phyloP scores from a whole-genome alignment of 2,797 vertebrate species.

The Aeoliscus strigatus region DNA sequence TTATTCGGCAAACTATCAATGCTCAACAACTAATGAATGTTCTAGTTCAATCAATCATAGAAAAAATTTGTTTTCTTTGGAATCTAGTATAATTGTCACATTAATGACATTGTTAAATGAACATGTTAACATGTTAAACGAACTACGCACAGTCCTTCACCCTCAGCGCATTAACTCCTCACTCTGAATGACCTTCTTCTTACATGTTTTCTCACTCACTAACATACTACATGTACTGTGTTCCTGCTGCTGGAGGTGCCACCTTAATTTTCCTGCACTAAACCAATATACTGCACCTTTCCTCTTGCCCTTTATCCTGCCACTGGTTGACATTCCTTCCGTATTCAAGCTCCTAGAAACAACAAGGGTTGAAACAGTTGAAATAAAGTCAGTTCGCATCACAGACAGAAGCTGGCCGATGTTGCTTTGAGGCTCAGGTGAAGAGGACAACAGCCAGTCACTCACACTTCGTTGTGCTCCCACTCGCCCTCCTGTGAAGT shows the following conservation, averaged over 20 bases:
- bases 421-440: slow-evolving; percentile 20
- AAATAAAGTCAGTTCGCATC: slow-evolving; percentile 26
- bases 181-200: too few relatives aligned
- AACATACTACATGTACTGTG: not conserved
- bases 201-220: too few relatives aligned
- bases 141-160: too few relatives aligned
- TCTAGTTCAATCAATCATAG: slow-evolving; percentile 3
- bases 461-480: slow-evolving; percentile 57
- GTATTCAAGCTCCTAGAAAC: slow-evolving; percentile 36
- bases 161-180: too few relatives aligned
- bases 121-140: too few relatives aligned
- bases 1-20: slow-evolving; percentile 8
- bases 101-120: too few relatives aligned
- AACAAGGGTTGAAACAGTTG: slow-evolving; percentile 19
- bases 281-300: slow-evolving; percentile 67
- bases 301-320: slow-evolving; percentile 50
- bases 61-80: slow-evolving; percentile 1
- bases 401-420: slow-evolving; percentile 17
- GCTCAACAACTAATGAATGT: slow-evolving; percentile 17
- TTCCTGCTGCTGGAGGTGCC: not conserved
- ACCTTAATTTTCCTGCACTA: not conserved
- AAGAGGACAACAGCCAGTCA: slow-evolving; percentile 22
- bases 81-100: too few relatives aligned
- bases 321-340: slow-evolving; percentile 21
- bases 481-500: slow-evolving; percentile 37